A percentile compares a stretch with the other conserved stretches of the same genome.
Evolutionary conservation across 1,140 invertebrate genomes (phyloP).

Genomic region (Xylocopa sonorina): DNA sequence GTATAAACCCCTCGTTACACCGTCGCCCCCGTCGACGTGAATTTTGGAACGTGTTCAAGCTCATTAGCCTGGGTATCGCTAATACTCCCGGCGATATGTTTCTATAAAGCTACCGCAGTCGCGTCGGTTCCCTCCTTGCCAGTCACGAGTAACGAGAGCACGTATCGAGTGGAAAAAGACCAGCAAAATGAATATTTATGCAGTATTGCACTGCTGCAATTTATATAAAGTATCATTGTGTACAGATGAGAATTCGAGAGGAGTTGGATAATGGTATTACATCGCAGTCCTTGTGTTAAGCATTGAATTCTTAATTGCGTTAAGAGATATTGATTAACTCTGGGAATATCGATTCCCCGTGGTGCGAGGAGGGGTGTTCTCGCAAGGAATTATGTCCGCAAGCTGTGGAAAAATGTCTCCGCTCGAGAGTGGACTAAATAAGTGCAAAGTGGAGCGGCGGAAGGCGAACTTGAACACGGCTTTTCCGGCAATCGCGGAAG

Average conservation of each 20-base stretch:
- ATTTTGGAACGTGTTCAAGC: slow-evolving; percentile 49
- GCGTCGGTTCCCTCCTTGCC: slow-evolving; percentile 9
- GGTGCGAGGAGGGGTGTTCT: not conserved
- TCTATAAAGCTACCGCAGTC: slow-evolving; percentile 1
- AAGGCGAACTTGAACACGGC: not conserved
- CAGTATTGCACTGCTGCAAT: too few relatives aligned
- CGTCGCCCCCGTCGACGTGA: not conserved
- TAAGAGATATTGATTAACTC: too few relatives aligned
- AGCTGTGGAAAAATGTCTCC: not conserved
- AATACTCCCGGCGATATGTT: slow-evolving; percentile 34
- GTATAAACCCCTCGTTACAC: not conserved
- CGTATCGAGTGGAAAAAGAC: not conserved
- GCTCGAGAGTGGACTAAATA: not conserved
- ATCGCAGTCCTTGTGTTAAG: too few relatives aligned
- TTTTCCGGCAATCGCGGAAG: slow-evolving; percentile 6
- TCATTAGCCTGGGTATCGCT: slow-evolving; percentile 43
- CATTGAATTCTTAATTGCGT: too few relatives aligned
- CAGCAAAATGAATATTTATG: not conserved
- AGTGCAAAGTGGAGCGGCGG: not conserved
- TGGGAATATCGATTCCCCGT: too few relatives aligned
- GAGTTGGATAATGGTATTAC: too few relatives aligned
- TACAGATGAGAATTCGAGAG: too few relatives aligned
- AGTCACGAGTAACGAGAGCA: not conserved
- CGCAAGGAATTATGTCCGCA: not conserved
- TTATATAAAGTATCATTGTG: too few relatives aligned